Evolutionary conservation across 2,113 vertebrate genomes (phyloP).

Genomic region (Heterotilapia buettikoferi): DNA sequence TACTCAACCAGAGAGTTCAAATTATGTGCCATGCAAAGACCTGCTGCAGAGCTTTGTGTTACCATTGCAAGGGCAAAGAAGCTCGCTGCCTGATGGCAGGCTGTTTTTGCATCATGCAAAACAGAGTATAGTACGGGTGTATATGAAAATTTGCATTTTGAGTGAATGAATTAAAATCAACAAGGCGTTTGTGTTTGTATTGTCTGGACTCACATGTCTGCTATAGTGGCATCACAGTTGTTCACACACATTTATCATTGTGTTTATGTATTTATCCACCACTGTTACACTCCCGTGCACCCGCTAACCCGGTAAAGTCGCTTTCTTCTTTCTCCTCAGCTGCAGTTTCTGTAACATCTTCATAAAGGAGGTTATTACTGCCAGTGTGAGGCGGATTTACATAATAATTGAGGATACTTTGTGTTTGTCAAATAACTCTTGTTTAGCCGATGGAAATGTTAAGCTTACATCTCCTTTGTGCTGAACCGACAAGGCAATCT

Average conservation of each 20-base stretch:
- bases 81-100: neutral
- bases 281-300: neutral
- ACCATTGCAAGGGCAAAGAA: neutral
- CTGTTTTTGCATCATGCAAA: constrained; percentile 22
- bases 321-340: neutral
- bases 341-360: neutral
- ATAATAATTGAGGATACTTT: constrained; percentile 14
- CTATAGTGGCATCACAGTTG: neutral
- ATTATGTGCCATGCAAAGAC: neutral
- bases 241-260: neutral
- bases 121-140: neutral
- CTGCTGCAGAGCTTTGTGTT: neutral
- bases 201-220: neutral
- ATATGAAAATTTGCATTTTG: constrained; percentile 2
- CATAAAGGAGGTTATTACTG: neutral
- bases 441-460: constrained; percentile 31
- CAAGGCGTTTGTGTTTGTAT: neutral
- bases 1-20: neutral
- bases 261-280: neutral
- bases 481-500: constrained; percentile 33
- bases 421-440: neutral
- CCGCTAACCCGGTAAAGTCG: neutral
- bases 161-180: neutral
- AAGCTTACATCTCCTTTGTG: constrained; percentile 24
- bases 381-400: neutral